Evolutionary conservation across 2,797 vertebrate genomes (phyloP).

Genomic region (Enteromius treurensis): DNA sequence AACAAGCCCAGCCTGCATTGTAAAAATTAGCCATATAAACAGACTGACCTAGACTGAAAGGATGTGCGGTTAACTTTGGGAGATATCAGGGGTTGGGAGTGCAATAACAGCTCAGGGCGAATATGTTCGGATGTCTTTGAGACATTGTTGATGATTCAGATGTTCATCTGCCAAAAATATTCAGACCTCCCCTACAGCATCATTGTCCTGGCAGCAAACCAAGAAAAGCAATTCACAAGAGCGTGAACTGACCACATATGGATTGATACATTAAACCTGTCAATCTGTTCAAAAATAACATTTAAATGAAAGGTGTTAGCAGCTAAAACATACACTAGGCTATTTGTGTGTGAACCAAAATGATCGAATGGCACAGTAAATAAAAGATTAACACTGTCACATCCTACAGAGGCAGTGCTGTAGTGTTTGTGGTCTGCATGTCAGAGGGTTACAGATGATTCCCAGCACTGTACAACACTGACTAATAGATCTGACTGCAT

Average conservation of each 20-base stretch:
- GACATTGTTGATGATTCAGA: slow-evolving; percentile 30
- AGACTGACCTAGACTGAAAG: neutral
- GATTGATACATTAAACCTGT: neutral
- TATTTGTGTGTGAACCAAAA: neutral
- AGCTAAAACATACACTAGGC: neutral
- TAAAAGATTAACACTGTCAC: neutral
- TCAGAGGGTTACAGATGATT: slow-evolving; percentile 7
- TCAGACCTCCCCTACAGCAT: slow-evolving; percentile 4
- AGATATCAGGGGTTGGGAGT: slow-evolving; percentile 9
- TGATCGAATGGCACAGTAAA: neutral
- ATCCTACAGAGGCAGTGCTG: neutral
- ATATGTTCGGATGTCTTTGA: slow-evolving; percentile 5
- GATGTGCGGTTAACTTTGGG: neutral
- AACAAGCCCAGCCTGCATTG: neutral
- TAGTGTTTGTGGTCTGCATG: neutral
- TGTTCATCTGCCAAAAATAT: slow-evolving; percentile 23
- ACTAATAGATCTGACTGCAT: slow-evolving; percentile 15
- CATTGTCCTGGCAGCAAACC: slow-evolving; percentile 13
- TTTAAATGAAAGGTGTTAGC: neutral
- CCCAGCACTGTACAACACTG: slow-evolving; percentile 5
- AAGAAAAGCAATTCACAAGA: slow-evolving; percentile 16
- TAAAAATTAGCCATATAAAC: slow-evolving; percentile 20
- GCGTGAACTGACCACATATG: slow-evolving; percentile 15
- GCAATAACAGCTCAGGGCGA: slow-evolving; percentile 5
- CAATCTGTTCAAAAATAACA: neutral